phyloP scores from a whole-genome alignment of 2,888 invertebrate genomes.

The Netelia melanura region DNA sequence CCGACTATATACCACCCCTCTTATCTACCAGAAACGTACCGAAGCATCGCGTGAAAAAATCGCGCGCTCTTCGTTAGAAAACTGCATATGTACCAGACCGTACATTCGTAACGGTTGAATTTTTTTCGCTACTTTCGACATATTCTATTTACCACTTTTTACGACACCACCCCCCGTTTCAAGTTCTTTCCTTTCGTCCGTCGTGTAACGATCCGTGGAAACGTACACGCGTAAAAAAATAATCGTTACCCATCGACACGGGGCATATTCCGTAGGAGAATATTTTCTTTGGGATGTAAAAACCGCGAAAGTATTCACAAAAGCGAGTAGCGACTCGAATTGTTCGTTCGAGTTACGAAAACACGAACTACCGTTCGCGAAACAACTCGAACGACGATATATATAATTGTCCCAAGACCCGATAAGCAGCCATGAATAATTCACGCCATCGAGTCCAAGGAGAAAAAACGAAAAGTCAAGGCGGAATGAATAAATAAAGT shows the following conservation, averaged over 20 bases:
- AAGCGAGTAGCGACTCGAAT: background rate
- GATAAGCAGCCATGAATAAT: slow-evolving; percentile 60
- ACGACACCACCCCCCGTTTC: no score
- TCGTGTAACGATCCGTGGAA: no score
- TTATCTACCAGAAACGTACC: background rate
- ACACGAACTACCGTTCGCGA: slow-evolving; percentile 37
- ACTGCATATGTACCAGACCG: background rate
- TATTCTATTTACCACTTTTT: no score
- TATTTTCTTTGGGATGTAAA: no score
- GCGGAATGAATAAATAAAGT: slow-evolving; percentile 13
- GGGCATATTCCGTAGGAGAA: no score
- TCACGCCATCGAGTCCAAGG: slow-evolving; percentile 34
- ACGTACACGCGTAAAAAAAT: no score
- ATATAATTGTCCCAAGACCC: slow-evolving; percentile 34
- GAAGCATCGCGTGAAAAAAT: slow-evolving; percentile 30
- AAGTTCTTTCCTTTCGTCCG: no score
- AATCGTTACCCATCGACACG: no score
- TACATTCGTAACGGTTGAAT: background rate
- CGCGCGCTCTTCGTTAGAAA: slow-evolving; percentile 8
- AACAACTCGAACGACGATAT: background rate
- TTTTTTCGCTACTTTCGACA: no score
- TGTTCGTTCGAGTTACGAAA: slow-evolving; percentile 1
- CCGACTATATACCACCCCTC: background rate
- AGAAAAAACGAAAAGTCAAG: slow-evolving; percentile 19
- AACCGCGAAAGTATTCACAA: no score